phyloP scores from a whole-genome alignment of 2,113 vertebrate species.

The Perca fluviatilis region DNA sequence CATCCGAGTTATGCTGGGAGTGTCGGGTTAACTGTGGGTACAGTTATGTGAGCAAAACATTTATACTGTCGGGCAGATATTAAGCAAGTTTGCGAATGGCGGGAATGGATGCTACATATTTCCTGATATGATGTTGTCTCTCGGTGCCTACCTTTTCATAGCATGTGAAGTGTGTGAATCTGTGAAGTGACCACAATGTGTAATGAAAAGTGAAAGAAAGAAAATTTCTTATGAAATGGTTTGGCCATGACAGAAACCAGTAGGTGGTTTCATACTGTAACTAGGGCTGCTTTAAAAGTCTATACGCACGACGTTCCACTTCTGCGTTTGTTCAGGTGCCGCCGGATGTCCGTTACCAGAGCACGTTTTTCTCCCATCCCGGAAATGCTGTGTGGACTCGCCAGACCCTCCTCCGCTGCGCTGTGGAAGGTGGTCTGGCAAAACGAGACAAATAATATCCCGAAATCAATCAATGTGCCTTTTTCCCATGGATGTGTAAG shows the following conservation, averaged over 20 bases:
- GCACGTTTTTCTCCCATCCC: too few relatives aligned
- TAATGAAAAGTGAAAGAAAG: constrained; percentile 23
- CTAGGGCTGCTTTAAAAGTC: too few relatives aligned
- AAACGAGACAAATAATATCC: too few relatives aligned
- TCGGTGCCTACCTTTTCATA: neutral
- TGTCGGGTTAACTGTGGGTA: constrained; percentile 46
- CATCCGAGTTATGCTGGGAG: constrained; percentile 37
- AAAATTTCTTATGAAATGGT: neutral
- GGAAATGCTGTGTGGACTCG: too few relatives aligned
- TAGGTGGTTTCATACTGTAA: neutral
- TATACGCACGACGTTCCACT: too few relatives aligned
- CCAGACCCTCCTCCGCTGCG: too few relatives aligned
- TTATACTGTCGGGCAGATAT: constrained; percentile 1
- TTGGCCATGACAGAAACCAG: neutral
- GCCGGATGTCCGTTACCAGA: too few relatives aligned
- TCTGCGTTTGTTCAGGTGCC: too few relatives aligned
- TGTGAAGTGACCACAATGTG: neutral
- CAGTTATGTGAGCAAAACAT: constrained; percentile 9
- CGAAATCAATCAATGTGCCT: too few relatives aligned
- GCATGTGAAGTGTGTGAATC: neutral
- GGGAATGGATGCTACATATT: neutral
- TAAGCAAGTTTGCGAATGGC: neutral
- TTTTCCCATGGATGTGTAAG: too few relatives aligned
- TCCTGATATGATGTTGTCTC: neutral
- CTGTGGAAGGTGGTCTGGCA: too few relatives aligned